Evolutionary conservation across 2,113 vertebrate genomes (phyloP).

Genomic region (Dicerorhinus sumatrensis): DNA sequence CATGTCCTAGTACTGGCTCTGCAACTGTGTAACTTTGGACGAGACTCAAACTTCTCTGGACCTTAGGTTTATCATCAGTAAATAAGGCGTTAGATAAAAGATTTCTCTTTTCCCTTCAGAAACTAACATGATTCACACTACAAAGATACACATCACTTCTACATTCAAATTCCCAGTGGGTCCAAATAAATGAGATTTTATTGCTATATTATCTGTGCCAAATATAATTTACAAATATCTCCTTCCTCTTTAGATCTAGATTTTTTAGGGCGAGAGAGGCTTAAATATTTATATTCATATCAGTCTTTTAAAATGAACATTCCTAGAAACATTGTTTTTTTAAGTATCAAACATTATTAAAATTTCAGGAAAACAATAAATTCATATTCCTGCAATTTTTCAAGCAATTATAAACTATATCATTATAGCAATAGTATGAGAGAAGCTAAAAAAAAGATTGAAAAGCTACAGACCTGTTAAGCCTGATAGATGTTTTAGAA

Average conservation of each 20-base stretch:
- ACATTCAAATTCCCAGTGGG: conserved; percentile 11
- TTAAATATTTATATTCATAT: not conserved
- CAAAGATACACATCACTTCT: not conserved
- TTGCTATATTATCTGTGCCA: not conserved
- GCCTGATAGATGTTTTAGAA: not conserved
- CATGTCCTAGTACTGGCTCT: not conserved
- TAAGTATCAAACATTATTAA: not conserved
- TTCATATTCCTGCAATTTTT: not conserved
- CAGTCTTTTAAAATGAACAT: not conserved
- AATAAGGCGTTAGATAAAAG: not conserved
- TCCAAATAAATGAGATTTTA: not conserved
- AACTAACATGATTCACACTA: not conserved
- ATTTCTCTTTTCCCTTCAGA: conserved; percentile 21
- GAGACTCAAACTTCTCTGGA: not conserved
- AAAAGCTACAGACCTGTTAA: not conserved
- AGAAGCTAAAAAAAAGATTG: not conserved
- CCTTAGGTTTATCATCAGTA: not conserved
- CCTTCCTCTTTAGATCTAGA: not conserved
- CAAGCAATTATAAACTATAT: not conserved
- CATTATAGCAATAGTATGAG: not conserved
- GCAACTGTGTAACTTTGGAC: not conserved
- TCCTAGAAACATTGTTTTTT: not conserved
- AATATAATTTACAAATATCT: not conserved
- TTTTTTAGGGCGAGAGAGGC: not conserved
- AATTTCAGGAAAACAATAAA: conserved; percentile 18